These are phyloP conservation scores for Aptenodytes forsteri DNA, from an alignment of 2,113 vertebrate genomes.

Conservation along the genomic window DNA sequence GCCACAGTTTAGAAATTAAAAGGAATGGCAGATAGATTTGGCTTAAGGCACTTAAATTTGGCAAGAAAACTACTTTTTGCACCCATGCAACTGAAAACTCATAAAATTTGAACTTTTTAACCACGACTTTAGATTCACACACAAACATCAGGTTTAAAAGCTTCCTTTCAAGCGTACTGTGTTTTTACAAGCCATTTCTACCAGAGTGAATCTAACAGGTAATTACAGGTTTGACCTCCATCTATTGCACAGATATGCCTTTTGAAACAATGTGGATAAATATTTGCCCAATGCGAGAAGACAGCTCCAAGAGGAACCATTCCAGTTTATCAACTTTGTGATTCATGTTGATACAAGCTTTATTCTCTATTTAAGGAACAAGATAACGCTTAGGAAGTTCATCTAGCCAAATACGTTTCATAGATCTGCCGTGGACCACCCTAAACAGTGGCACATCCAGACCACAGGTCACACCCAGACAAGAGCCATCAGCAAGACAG, in stretches of 20 bases:
- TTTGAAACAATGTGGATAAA: conserved; percentile 52
- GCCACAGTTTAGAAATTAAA: not conserved
- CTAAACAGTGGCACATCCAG: not conserved
- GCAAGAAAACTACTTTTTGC: not conserved
- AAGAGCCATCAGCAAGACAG: not conserved
- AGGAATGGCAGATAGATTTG: not conserved
- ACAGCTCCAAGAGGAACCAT: conserved; percentile 39
- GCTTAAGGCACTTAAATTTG: not conserved
- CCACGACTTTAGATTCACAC: not conserved
- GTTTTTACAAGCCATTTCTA: not conserved
- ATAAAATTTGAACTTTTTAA: not conserved
- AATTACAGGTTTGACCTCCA: conserved; percentile 61
- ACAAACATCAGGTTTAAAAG: not conserved
- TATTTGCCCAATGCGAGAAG: conserved; percentile 50
- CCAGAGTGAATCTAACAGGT: conserved; percentile 4
- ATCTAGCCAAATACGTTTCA: not conserved
- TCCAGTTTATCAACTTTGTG: conserved; percentile 65
- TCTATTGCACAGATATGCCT: conserved; percentile 54
- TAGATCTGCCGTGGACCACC: not conserved
- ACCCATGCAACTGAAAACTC: not conserved
- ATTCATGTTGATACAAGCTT: conserved; percentile 53
- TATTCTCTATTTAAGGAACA: conserved; percentile 28
- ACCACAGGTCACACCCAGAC: not conserved
- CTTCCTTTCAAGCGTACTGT: not conserved
- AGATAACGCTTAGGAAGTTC: conserved; percentile 13